Evolutionary conservation across 2,888 invertebrate genomes (phyloP).

Genomic region (Sphaerophoria taeniata): DNA sequence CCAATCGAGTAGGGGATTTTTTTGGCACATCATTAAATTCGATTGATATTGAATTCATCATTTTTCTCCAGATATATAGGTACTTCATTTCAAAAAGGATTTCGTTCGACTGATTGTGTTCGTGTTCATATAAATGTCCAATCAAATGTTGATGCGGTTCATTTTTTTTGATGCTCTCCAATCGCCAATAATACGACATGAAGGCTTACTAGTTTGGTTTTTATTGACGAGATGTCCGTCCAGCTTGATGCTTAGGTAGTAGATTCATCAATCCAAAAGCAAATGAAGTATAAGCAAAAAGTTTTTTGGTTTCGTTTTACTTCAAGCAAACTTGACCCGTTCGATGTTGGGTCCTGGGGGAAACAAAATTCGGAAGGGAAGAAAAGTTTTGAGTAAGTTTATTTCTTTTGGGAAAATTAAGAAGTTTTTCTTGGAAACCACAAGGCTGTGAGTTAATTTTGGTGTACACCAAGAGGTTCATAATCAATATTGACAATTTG

Average conservation of each 20-base stretch:
- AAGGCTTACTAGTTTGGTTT: slow-evolving; percentile 26
- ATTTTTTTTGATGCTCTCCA: slow-evolving; percentile 36
- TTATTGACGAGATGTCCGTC: neutral
- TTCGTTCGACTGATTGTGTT: neutral
- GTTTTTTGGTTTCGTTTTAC: slow-evolving; percentile 9
- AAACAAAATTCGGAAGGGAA: neutral
- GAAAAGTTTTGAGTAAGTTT: slow-evolving; percentile 25
- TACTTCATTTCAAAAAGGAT: slow-evolving; percentile 32
- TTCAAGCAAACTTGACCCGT: neutral
- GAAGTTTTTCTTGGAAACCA: slow-evolving; percentile 16
- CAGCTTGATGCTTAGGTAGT: slow-evolving; percentile 48
- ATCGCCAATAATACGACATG: slow-evolving; percentile 48
- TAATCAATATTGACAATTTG: slow-evolving; percentile 57
- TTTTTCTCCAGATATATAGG: slow-evolving; percentile 47
- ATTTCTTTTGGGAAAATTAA: slow-evolving; percentile 22
- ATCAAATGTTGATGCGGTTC: neutral
- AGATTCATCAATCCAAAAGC: slow-evolving; percentile 81
- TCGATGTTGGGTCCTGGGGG: neutral
- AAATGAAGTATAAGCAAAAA: slow-evolving; percentile 81
- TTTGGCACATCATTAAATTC: slow-evolving; percentile 64
- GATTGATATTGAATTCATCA: slow-evolving; percentile 73
- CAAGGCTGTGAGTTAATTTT: slow-evolving; percentile 21
- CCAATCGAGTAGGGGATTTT: slow-evolving; percentile 12
- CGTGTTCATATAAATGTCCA: neutral
- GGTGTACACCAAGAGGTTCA: slow-evolving; percentile 22